phyloP scores from a whole-genome alignment of 2,888 invertebrate species.

The Pristionchus entomophagus region DNA sequence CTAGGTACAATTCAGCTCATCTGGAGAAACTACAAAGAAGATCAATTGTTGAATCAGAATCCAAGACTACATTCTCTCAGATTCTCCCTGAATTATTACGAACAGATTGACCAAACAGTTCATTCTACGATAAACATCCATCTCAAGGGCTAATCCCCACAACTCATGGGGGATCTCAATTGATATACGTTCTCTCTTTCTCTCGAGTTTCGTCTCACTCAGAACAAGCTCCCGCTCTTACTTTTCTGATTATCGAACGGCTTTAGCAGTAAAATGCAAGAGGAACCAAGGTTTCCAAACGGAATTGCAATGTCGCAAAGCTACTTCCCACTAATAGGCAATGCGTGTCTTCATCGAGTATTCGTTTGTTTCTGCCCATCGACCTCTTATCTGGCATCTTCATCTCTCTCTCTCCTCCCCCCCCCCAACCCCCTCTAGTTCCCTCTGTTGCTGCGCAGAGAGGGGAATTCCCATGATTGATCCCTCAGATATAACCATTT shows the following conservation, averaged over 20 bases:
- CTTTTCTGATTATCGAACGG: not conserved
- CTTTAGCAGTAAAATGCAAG: no score
- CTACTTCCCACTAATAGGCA: not conserved
- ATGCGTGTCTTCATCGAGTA: not conserved
- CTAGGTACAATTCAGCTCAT: not conserved
- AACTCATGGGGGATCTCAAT: not conserved
- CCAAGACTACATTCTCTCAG: not conserved
- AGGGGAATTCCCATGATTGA: not conserved
- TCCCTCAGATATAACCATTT: not conserved
- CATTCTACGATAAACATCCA: not conserved
- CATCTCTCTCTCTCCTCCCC: constrained; percentile 37
- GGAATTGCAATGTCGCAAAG: no score
- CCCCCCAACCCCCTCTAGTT: constrained; percentile 49
- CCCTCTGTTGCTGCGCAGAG: constrained; percentile 84
- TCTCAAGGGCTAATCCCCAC: not conserved
- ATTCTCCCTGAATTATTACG: not conserved
- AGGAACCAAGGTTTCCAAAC: no score
- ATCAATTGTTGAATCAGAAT: not conserved
- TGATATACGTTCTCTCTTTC: constrained; percentile 1
- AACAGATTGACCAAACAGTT: not conserved
- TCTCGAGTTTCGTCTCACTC: not conserved
- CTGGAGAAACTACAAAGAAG: constrained; percentile 18
- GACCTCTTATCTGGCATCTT: not conserved
- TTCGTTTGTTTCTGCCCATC: not conserved
- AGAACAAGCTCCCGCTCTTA: not conserved